Evolutionary conservation across 2,113 vertebrate species (phyloP), one percentile per base, ranked within the genome.

Genomic region (Mustela nigripes): DNA sequence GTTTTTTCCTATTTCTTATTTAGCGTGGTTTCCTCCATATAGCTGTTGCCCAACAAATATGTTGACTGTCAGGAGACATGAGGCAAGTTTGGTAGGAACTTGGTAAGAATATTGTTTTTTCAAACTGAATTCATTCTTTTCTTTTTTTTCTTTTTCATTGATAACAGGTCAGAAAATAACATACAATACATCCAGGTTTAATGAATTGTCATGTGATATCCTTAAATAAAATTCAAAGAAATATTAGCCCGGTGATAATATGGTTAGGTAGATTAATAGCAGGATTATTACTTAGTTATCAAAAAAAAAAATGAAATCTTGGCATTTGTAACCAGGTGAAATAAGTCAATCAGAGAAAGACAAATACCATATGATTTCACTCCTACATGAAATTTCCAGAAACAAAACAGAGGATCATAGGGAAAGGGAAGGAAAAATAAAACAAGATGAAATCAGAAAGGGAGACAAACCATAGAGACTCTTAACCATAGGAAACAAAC

Each of bases 161-260:
- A 16, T 73, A 69, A 80, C 1, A 91, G 14, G 50, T 63, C 33
- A 67, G 36, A 91, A 22, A 24, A 53, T 94, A 21, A 11, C n/a
- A 74, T 62, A 80, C 6, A 92, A 69, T 63, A 42, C 0, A 85
- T 39, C n/a, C 79, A 7, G 36, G 73, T 93, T 91, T 63, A 97
- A 71, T 91, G 45, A 96, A 58, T 15, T 89, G 6, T 71, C 42
- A 22, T 93, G 3, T 95, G 36, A 76, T 93, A 82, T 16, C 22
- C 11, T 80, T 82, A 88, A 93, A 90, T 71, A 63, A 73, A 94
- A 81, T 56, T 74, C 33, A 93, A 45, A 97, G 89, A 81, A 94
- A 73, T 12, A 45, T 36, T 42, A 79, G 11, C 36, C 88, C 65
- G 62, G n/a, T 84, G 15, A 87, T 39, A 56, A 15, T 50, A 42